A percentile compares a stretch with the other conserved stretches of the same genome.
phyloP scores from a whole-genome alignment of 1,140 invertebrate genomes.

The Microplitis mediator region DNA sequence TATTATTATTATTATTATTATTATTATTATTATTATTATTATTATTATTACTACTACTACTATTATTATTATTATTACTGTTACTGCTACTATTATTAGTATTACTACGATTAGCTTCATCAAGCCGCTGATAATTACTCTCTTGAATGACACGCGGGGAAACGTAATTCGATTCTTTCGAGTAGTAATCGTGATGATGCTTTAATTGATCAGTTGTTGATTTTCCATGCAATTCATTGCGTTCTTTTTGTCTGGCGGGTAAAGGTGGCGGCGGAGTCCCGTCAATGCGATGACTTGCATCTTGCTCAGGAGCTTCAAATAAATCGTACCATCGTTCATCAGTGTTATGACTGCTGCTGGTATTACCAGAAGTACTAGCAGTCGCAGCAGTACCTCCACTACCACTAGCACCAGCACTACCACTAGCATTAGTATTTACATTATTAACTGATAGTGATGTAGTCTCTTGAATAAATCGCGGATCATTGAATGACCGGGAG shows the following conservation, averaged over 20 bases:
- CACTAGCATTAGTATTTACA: too few relatives aligned
- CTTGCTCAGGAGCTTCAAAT: conserved; percentile 58
- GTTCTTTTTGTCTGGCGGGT: conserved; percentile 57
- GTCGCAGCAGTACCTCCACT: conserved; percentile 32
- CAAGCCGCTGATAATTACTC: conserved; percentile 52
- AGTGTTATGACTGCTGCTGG: not conserved
- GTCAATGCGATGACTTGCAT: conserved; percentile 43
- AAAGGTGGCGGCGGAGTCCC: conserved; percentile 64
- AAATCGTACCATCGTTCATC: conserved; percentile 62
- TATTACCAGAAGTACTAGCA: not conserved
- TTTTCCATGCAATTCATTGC: conserved; percentile 38
- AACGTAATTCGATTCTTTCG: conserved; percentile 54
- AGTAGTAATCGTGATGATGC: conserved; percentile 46
- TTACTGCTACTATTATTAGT: not conserved
- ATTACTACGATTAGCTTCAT: conserved; percentile 34
- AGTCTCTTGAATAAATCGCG: conserved; percentile 64
- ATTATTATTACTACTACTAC: too few relatives aligned
- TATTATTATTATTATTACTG: too few relatives aligned
- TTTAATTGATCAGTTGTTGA: conserved; percentile 24
- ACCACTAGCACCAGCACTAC: too few relatives aligned
- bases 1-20: too few relatives aligned
- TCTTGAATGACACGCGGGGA: conserved; percentile 52
- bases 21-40: too few relatives aligned
- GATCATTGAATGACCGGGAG: conserved; percentile 71
- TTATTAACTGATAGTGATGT: conserved; percentile 52